Conservation (phyloP, 1,140 invertebrate genomes). For the Zophobas morio region DNA sequence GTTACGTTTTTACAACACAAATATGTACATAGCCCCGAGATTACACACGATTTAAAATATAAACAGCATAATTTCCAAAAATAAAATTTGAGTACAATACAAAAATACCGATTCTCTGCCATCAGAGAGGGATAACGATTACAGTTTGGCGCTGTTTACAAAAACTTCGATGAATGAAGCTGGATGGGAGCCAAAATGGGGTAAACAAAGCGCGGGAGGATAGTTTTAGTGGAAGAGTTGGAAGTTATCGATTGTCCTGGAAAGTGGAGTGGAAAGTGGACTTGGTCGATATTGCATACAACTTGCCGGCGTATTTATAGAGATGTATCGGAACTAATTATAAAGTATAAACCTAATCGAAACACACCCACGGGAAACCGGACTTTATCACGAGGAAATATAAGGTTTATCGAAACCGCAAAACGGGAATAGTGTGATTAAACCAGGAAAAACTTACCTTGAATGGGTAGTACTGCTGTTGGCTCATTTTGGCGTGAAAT, state of each 20-base stretch:
- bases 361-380: too few species aligned
- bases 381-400: too few species aligned
- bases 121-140: too few species aligned
- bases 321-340: neutral
- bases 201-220: conserved; percentile 12
- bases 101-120: neutral
- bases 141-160: conserved; percentile 18
- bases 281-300: neutral
- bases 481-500: conserved; percentile 60
- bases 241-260: conserved; percentile 6
- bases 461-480: conserved; percentile 66
- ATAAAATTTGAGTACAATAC: neutral
- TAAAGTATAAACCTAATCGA: neutral
- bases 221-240: conserved; percentile 6
- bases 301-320: neutral
- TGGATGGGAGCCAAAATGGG: conserved; percentile 24
- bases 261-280: neutral
- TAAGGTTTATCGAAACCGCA: neutral
- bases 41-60: neutral
- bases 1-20: neutral
- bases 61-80: neutral
- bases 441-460: conserved; percentile 60
- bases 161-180: neutral
- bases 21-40: conserved; percentile 9
- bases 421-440: neutral